phyloP scores from a whole-genome alignment of 2,888 invertebrate species.

The Drosophila picticornis region DNA sequence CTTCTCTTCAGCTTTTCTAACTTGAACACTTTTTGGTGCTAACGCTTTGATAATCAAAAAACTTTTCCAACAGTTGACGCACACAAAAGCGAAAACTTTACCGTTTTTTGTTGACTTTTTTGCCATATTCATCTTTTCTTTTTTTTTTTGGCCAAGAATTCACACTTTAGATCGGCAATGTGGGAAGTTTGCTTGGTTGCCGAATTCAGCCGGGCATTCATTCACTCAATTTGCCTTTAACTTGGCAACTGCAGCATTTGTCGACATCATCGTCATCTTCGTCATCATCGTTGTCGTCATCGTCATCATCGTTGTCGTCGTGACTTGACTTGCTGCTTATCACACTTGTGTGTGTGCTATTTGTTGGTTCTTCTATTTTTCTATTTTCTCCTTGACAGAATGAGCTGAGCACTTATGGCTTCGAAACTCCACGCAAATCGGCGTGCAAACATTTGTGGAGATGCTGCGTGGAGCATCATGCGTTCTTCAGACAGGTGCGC shows the following conservation, averaged over 20 bases:
- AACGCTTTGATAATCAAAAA: conserved; percentile 80
- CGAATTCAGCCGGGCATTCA: conserved; percentile 71
- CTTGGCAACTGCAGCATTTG: conserved; percentile 59
- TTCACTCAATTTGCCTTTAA: conserved; percentile 79
- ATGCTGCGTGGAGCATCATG: conserved; percentile 98
- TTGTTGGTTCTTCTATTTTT: conserved; percentile 6
- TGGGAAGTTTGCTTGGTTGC: conserved; percentile 42
- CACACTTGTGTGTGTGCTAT: conserved; percentile 53
- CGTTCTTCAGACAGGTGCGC: conserved; percentile 95
- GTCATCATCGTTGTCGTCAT: conserved; percentile 27
- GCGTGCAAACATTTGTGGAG: conserved; percentile 98
- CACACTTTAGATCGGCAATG: conserved; percentile 61
- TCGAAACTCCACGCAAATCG: conserved; percentile 95
- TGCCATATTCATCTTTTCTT: conserved; percentile 8
- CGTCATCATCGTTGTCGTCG: conserved; percentile 32
- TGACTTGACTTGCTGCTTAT: conserved; percentile 65
- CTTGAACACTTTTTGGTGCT: conserved; percentile 76
- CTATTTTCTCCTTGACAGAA: conserved; percentile 87
- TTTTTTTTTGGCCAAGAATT: conserved; percentile 56
- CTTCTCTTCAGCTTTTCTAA: conserved; percentile 45
- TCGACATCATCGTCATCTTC: conserved; percentile 23
- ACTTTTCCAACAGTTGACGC: conserved; percentile 74
- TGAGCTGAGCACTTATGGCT: conserved; percentile 98
- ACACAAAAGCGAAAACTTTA: conserved; percentile 77
- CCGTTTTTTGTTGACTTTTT: conserved; percentile 40